Conservation (phyloP, 2,113 vertebrate species). For the Rhinoptilus africanus region DNA sequence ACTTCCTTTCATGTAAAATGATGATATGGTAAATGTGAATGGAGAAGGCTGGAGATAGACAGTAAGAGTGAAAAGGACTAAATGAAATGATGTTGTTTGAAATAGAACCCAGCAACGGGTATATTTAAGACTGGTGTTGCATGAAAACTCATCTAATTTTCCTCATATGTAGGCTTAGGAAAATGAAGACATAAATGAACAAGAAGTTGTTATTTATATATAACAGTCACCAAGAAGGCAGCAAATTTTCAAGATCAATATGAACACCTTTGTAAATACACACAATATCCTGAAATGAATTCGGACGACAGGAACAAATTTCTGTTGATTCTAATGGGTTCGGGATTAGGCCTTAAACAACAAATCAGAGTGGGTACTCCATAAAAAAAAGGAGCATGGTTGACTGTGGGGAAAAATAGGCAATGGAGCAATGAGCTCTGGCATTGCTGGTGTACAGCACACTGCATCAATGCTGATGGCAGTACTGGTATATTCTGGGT, state of each 20-base stretch:
- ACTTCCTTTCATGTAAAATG: not conserved
- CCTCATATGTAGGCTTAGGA: not conserved
- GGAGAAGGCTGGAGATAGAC: not conserved
- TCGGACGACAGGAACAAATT: not conserved
- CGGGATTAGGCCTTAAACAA: not conserved
- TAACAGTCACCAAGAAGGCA: not conserved
- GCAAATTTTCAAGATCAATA: not conserved
- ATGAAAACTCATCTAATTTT: not conserved
- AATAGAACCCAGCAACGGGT: not conserved
- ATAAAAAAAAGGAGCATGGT: not conserved
- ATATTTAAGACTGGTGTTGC: not conserved
- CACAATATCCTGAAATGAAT: not conserved
- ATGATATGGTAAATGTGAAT: not conserved
- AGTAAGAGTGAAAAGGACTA: not conserved
- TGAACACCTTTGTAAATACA: not conserved
- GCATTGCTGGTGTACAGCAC: not conserved
- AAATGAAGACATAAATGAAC: not conserved
- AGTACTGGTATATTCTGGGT: rapidly evolving
- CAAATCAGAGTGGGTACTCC: not conserved
- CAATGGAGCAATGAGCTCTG: not conserved
- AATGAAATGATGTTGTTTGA: not conserved
- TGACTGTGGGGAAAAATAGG: not conserved
- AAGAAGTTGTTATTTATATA: not conserved
- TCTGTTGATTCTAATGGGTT: not conserved
- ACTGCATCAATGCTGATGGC: not conserved